Evolutionary conservation across 2,888 invertebrate genomes (phyloP).

Genomic region (Sepioteuthis lessoniana): DNA sequence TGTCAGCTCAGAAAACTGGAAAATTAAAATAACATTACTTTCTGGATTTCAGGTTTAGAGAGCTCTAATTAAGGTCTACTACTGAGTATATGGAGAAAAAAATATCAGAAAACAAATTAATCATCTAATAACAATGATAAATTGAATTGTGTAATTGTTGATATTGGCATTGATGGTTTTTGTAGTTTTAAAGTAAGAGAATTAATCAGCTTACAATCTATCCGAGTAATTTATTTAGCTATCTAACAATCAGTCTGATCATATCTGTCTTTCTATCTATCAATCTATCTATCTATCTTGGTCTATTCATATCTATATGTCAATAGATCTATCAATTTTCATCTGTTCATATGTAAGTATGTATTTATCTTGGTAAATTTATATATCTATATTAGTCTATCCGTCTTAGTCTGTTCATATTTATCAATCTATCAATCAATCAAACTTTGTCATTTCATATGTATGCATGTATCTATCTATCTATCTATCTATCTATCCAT

Average conservation of each 20-base stretch:
- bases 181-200: not conserved
- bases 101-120: not conserved
- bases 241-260: not conserved
- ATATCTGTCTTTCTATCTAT: not conserved
- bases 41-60: not conserved
- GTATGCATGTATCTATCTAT: too few relatives aligned
- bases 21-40: not conserved
- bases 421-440: too few relatives aligned
- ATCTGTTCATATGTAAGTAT: not conserved
- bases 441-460: too few relatives aligned
- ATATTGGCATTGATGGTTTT: not conserved
- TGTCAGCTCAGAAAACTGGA: not conserved
- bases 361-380: not conserved
- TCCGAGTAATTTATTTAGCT: not conserved
- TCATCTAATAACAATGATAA: not conserved
- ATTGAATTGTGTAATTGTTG: not conserved
- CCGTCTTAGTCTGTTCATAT: too few relatives aligned
- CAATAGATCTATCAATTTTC: too few relatives aligned
- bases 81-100: not conserved
- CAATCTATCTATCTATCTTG: not conserved
- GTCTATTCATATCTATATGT: too few relatives aligned
- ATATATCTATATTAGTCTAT: not conserved
- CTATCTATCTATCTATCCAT: too few relatives aligned
- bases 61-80: not conserved
- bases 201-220: not conserved